Percentiles rank a stretch among this genome's conserved stretches.
Conservation (phyloP, 92 coral and sea anemone genomes). For the Meandrina meandrites region DNA sequence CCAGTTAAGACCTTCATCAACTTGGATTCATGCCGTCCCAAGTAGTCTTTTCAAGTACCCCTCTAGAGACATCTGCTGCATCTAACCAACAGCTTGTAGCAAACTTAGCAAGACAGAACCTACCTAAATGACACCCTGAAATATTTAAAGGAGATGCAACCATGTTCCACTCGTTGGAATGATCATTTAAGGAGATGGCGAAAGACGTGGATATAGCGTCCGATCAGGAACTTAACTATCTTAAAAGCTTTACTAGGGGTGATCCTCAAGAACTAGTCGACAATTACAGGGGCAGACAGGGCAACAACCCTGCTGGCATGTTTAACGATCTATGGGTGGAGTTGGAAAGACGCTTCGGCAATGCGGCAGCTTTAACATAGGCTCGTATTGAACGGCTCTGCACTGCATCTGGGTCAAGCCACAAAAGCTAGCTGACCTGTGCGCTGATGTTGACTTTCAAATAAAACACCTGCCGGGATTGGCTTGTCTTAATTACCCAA, state of each 20-base stretch:
- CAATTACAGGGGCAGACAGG: conserved; percentile 16
- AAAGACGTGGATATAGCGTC: conserved; percentile 27
- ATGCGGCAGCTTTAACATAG: too few relatives aligned
- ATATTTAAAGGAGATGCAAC: conserved; percentile 38
- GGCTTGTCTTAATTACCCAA: too few relatives aligned
- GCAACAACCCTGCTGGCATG: neutral
- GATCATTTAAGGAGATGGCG: conserved; percentile 54
- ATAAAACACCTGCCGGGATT: too few relatives aligned
- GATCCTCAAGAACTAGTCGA: conserved; percentile 22
- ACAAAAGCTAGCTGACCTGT: too few relatives aligned
- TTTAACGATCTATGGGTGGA: neutral
- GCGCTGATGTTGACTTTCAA: too few relatives aligned
- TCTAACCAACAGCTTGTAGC: conserved; percentile 38
- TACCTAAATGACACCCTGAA: conserved; percentile 32
- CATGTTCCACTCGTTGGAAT: conserved; percentile 50
- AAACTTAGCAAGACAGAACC: conserved; percentile 33
- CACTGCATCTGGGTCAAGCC: too few relatives aligned
- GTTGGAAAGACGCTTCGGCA: too few relatives aligned
- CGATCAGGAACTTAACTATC: conserved; percentile 51
- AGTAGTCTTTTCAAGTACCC: too few relatives aligned
- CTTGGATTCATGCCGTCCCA: too few relatives aligned
- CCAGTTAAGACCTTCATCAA: too few relatives aligned
- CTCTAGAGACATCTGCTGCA: conserved; percentile 23
- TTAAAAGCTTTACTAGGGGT: conserved; percentile 45
- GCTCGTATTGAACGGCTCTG: too few relatives aligned